These are phyloP conservation scores for Timema cristinae DNA, from an alignment of 2,888 invertebrate genomes.

Conservation along the genomic window DNA sequence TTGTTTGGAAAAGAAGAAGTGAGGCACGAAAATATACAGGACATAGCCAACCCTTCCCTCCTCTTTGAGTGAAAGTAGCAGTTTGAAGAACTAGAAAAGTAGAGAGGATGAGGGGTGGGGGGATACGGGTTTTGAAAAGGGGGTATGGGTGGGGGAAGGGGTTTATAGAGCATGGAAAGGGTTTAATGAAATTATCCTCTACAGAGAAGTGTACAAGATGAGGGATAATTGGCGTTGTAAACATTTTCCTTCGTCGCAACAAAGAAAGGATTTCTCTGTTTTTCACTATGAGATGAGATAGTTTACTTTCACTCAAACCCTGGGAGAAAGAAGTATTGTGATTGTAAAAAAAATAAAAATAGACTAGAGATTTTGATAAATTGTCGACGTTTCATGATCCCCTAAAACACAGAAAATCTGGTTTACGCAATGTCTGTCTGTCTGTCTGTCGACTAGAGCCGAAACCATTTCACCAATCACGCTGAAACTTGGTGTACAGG, in stretches of 20 bases:
- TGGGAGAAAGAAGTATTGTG: no score
- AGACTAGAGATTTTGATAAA: no score
- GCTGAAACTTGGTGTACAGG: no score
- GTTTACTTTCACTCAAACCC: no score
- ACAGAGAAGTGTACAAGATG: conserved; percentile 4
- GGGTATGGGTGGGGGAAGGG: not conserved
- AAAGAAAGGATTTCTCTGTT: conserved; percentile 4
- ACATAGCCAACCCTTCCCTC: not conserved
- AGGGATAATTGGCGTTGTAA: conserved; percentile 14
- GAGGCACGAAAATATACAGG: not conserved
- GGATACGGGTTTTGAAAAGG: not conserved
- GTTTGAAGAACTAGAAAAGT: not conserved
- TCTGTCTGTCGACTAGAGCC: no score
- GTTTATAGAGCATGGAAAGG: not conserved
- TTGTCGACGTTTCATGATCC: no score
- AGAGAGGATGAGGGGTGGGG: not conserved
- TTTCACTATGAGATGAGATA: not conserved
- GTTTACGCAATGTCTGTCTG: no score
- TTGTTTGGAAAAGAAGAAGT: not conserved
- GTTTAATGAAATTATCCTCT: conserved; percentile 11
- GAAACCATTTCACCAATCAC: no score
- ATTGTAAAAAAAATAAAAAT: no score
- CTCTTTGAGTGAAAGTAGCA: not conserved
- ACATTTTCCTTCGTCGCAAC: conserved; percentile 12
- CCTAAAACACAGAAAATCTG: no score